Percentiles rank a stretch among this genome's conserved stretches.
Evolutionary conservation across 2,888 invertebrate species (phyloP).

Genomic region (Eupithecia exiguata): DNA sequence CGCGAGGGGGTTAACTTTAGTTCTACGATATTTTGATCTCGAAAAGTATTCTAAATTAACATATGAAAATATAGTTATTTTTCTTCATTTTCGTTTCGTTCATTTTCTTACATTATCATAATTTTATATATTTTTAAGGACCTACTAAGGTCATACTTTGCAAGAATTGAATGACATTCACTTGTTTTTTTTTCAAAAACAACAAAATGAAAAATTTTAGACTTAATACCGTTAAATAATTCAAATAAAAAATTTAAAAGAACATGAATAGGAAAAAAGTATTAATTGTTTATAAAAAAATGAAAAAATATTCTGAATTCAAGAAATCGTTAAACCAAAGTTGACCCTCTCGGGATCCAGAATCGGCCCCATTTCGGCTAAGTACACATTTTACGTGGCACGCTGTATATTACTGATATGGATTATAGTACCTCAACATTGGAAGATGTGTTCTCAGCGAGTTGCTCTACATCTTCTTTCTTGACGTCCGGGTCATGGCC

Average conservation of each 20-base stretch:
- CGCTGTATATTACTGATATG: not conserved
- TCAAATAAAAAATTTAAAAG: not conserved
- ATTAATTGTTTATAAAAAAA: too few species aligned
- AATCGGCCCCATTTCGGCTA: not conserved
- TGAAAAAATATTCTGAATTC: not conserved
- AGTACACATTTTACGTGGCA: not conserved
- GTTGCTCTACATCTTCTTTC: conserved; percentile 75
- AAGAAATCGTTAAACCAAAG: not conserved
- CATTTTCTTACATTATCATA: too few species aligned
- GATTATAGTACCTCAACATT: conserved; percentile 67
- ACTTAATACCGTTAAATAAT: too few species aligned
- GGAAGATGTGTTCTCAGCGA: conserved; percentile 59
- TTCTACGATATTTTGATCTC: not conserved
- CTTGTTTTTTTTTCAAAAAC: too few species aligned
- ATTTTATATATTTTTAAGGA: too few species aligned
- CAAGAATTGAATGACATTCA: too few species aligned
- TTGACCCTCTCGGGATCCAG: not conserved
- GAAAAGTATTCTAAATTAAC: too few species aligned
- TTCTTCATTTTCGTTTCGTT: too few species aligned
- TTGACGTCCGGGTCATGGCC: conserved; percentile 77
- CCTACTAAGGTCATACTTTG: too few species aligned
- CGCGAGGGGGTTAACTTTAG: not conserved
- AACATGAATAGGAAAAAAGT: not conserved
- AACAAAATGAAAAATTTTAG: too few species aligned
- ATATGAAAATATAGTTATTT: too few species aligned